Base-by-base conservation (phyloP, 2,888 invertebrate species). In the Bhutanitis thaidina region DNA sequence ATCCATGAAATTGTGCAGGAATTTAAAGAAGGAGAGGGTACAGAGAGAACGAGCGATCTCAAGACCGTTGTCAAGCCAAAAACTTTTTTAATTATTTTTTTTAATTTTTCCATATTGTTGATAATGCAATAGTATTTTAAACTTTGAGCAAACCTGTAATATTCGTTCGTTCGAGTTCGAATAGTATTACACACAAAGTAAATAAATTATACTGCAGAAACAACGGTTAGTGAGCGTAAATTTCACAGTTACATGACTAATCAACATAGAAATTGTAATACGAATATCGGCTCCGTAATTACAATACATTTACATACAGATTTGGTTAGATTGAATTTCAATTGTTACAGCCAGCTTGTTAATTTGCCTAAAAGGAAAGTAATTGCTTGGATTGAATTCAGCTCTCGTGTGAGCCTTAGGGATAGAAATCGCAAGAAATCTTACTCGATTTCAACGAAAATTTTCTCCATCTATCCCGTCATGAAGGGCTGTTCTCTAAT, bases 291-390 rank as follows among this genome's bases (percentile, higher is more conserved):
- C 68, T 64, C 67, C 66, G 65, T 77, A 77, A 85, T 86, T 84
- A 85, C 81, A 86, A 84, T 80, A 80, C 77, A 86, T 87, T 87
- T 80, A 77, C 85, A 84, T 85, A 82, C 74, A 82, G 77, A 85
- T 87, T 83, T 82, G 80, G 82, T 72, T 64, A 71, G 78, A 84
- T 85, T 85, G 79, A 82, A 83, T 80, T 78, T 79, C 76, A 71
- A 76, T 72, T 65, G 71, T 71, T 62, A 74, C 71, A 77, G 69
- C 64, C 60, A 64, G 75, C 81, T 77, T 83, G 86, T 85, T 85
- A 80, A 86, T 87, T 85, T 84, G 71, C 80, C 74, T 85, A 84
- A 85, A 85, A 86, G 83, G 82, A 76, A 81, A 75, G 80, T 85
- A 82, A 85, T 84, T 79, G 80, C 71, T 74, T 60, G 62, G 69